These are phyloP conservation scores for Calameuta idolon DNA, from an alignment of 2,888 invertebrate genomes.

Conservation along the genomic window DNA sequence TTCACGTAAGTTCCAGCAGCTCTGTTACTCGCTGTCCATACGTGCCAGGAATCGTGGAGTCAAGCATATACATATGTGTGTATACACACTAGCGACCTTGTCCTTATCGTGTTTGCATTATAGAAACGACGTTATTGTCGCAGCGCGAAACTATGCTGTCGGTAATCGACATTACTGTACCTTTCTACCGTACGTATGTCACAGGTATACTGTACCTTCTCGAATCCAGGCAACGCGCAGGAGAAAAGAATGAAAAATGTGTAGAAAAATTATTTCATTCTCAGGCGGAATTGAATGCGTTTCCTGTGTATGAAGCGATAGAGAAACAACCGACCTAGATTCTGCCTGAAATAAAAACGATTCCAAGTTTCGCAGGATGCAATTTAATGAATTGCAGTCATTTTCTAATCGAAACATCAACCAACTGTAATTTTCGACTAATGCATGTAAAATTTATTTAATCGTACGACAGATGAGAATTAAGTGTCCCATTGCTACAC, in stretches of 20 bases:
- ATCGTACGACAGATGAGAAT: background rate
- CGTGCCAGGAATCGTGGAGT: background rate
- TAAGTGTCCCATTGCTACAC: background rate
- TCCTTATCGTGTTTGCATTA: background rate
- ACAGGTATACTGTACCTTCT: background rate
- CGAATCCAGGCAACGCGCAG: background rate
- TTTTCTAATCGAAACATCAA: background rate
- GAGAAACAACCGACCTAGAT: background rate
- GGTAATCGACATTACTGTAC: background rate
- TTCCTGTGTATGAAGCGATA: background rate
- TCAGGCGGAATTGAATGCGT: background rate
- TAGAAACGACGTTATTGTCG: background rate
- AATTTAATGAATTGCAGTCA: background rate
- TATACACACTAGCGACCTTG: background rate
- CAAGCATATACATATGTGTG: background rate
- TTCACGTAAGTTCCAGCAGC: background rate
- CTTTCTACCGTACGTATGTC: background rate
- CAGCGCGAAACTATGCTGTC: background rate
- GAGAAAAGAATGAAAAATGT: background rate
- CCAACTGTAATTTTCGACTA: background rate
- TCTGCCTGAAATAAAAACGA: background rate
- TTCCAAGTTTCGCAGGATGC: background rate
- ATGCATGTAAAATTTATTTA: background rate
- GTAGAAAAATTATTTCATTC: background rate
- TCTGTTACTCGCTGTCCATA: background rate